Base-by-base conservation (phyloP, 2,888 invertebrate genomes). In the Trimorus sp. region DNA sequence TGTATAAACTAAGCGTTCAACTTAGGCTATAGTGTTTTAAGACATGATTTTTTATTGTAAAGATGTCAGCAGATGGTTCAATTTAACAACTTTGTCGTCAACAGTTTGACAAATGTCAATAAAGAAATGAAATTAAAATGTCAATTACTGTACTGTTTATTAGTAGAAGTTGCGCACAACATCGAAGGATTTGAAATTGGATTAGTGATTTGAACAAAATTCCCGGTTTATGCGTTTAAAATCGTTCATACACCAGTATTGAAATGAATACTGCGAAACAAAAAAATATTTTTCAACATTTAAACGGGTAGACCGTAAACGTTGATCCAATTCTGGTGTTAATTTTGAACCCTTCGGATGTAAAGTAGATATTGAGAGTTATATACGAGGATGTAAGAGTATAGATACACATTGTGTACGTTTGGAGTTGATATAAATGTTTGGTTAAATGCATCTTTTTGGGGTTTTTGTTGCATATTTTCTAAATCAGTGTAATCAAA, bases 131-230 rank as follows among this genome's bases (percentile, higher is more conserved):
- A 53, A 66, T 42, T 85, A 84, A 85, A 80, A 83, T 86, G 86
- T 85, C 85, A 85, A 85, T 82, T 85, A 84, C 80, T 81, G 76
- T 81, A 81, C 40, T 71, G 80, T 81, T 81, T 71, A 75, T 69
- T 59, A 58, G 26, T 69, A 74, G 56, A 49, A 15, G 63, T 75
- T 79, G 79, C 69, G 74, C 26, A 26, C 26, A 26, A 26, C 2
- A 26, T 26, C 4, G 26, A 26, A 26, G 26, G 26, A 26, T 4
- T 26, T 26, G 26, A 3, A 26, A 26, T 26, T 26, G 26, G 26
- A 26, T 26, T 26, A 4, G 26, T 4, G 4, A 26, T 26, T 26
- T 4, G 26, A 26, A 26, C 26, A 26, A 26, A 26, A 4, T 26
- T 26, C 26, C 4, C 26, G 26, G 26, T 26, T 1, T 26, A 26